Base-by-base conservation (phyloP, 2,888 invertebrate species). In the Agrochola lychnidis region DNA sequence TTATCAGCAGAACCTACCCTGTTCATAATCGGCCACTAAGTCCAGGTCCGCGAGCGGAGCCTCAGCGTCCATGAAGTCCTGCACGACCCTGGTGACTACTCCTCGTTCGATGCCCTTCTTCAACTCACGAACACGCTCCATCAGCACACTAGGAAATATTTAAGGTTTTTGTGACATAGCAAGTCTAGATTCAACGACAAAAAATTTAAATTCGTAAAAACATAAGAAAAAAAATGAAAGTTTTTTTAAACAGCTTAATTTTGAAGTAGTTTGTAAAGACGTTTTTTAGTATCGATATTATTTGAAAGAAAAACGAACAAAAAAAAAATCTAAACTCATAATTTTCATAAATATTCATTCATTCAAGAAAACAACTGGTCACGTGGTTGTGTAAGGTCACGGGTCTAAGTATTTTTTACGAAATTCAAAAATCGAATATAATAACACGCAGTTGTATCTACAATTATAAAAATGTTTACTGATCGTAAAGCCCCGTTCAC, bases 1-100 rank as follows among this genome's bases (percentile, higher is more conserved):
- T 36, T 4, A 30, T 4, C 4, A 59, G 9, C 30, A 10, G 61
- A 59, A 59, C 79, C 22, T 79, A 96, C 96, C 95, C 84, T 79
- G 97, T 16, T 99, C 99, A 0, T 99, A 98, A 85, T 99, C 99
- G 4, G 98, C 98, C 90, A 99, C 98, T 89, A 98, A 98, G 89
- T 99, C 99, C 70, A 99, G 94, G 4, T 99, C 99, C 0, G 87
- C 90, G 0, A 95, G 81, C 0, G 95, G 94, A 0, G 85, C 98
- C 51, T 98, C 98, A 51, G 99, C 99, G 91, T 99, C 99, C 89
- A 99, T 98, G 92, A 99, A 99, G 95, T 99, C 99, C 92, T 99
- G 99, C 2, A 99, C 99, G 2, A 99, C 99, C 77, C 99, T 97
- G 87, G 98, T 98, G 0, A 99, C 99, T 9, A 99, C 98, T 0